Evolutionary conservation across 2,113 vertebrate genomes (phyloP).

Genomic region (Egretta garzetta): DNA sequence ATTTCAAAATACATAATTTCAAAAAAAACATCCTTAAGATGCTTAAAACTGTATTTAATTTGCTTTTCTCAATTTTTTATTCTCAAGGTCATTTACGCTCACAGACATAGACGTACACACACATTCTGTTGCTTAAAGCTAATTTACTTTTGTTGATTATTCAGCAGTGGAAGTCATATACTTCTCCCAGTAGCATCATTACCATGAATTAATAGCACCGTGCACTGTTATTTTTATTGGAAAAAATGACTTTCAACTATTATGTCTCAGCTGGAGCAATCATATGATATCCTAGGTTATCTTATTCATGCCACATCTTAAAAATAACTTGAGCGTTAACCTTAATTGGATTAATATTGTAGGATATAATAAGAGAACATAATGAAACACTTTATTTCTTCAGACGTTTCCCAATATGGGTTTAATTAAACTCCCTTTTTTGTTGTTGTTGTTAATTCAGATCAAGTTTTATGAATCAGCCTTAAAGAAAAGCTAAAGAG

Average conservation of each 20-base stretch:
- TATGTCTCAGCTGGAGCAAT: constrained; percentile 39
- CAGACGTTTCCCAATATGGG: neutral
- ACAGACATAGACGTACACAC: neutral
- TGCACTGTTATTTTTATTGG: constrained; percentile 44
- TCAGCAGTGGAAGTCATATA: constrained; percentile 10
- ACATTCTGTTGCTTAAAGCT: constrained; percentile 25
- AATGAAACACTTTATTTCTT: constrained; percentile 44
- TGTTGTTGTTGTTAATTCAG: neutral
- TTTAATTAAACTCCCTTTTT: constrained; percentile 35
- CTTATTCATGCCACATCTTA: constrained; percentile 23
- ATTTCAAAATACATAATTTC: neutral
- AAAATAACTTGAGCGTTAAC: constrained; percentile 44
- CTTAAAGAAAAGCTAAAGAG: neutral
- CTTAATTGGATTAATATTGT: constrained; percentile 33
- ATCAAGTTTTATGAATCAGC: constrained; percentile 19
- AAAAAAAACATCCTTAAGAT: neutral
- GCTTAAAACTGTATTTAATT: constrained; percentile 28
- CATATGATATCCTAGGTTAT: constrained; percentile 8
- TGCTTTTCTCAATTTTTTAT: neutral
- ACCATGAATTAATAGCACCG: constrained; percentile 42
- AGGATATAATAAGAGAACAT: constrained; percentile 8
- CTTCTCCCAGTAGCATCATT: constrained; percentile 30
- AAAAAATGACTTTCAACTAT: constrained; percentile 45
- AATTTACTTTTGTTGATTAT: constrained; percentile 59
- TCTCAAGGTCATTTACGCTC: constrained; percentile 38